These are phyloP conservation scores for Cheirogaleus major DNA, from an alignment of 2,797 vertebrate species.

Conservation along the genomic window DNA sequence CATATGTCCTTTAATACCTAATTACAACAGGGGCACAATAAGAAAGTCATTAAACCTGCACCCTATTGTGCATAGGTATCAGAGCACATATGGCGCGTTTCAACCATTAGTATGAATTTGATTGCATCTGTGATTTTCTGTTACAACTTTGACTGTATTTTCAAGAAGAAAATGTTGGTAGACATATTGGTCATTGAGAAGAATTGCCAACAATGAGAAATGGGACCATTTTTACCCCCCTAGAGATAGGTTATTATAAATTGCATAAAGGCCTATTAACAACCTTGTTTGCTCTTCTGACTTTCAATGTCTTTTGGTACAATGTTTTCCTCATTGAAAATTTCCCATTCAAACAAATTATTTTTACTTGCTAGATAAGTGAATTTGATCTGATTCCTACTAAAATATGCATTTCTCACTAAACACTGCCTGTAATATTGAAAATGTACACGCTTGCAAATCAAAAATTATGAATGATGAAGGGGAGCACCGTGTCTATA, in stretches of 20 bases:
- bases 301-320: slow-evolving; percentile 45
- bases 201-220: slow-evolving; percentile 66
- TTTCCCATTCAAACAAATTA: slow-evolving; percentile 49
- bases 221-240: slow-evolving; percentile 72
- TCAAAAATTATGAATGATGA: background rate
- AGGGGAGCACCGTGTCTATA: background rate
- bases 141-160: slow-evolving; percentile 75
- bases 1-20: slow-evolving; percentile 88
- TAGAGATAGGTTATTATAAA: slow-evolving; percentile 69
- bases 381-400: slow-evolving; percentile 10
- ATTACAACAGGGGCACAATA: slow-evolving; percentile 86
- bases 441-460: background rate
- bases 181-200: slow-evolving; percentile 77
- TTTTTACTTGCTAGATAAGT: slow-evolving; percentile 48
- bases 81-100: slow-evolving; percentile 85
- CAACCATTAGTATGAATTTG: slow-evolving; percentile 82
- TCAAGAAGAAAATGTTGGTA: slow-evolving; percentile 75
- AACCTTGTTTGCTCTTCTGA: slow-evolving; percentile 61
- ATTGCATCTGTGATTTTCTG: slow-evolving; percentile 80
- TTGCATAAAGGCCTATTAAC: slow-evolving; percentile 60
- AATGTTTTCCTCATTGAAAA: slow-evolving; percentile 45
- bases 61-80: slow-evolving; percentile 87
- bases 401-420: slow-evolving; percentile 30
- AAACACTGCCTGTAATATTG: background rate
- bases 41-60: slow-evolving; percentile 87